phyloP scores from a whole-genome alignment of 2,888 invertebrate genomes.

The Bimastos eiseni region DNA sequence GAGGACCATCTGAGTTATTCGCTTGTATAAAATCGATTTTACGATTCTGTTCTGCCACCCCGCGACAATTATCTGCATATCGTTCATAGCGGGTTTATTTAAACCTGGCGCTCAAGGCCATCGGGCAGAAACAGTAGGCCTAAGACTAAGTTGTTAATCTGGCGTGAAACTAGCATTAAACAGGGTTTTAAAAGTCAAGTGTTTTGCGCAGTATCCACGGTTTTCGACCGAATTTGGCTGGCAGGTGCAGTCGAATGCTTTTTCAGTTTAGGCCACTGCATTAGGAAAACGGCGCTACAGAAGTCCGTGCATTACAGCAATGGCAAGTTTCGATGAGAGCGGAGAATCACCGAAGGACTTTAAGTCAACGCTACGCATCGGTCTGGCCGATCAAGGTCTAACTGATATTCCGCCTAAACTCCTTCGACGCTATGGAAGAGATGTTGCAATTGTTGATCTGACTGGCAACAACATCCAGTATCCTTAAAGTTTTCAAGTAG shows the following conservation, averaged over 20 bases:
- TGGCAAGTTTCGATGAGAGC: background rate
- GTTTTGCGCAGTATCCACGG: too few relatives aligned
- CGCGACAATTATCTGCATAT: background rate
- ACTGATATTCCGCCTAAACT: conserved; percentile 49
- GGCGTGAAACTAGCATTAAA: background rate
- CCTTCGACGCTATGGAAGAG: conserved; percentile 43
- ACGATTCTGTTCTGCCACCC: background rate
- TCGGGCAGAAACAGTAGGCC: background rate
- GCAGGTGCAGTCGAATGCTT: background rate
- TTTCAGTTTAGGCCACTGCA: background rate
- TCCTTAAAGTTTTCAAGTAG: background rate
- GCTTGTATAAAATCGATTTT: background rate
- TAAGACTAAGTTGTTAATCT: background rate
- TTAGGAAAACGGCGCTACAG: background rate
- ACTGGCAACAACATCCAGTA: conserved; percentile 49
- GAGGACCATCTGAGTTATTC: background rate
- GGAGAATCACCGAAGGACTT: background rate
- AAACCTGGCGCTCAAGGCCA: background rate
- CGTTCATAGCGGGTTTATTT: background rate
- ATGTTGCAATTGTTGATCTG: conserved; percentile 53
- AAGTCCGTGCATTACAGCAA: background rate
- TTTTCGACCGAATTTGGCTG: too few relatives aligned
- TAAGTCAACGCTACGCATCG: conserved; percentile 15
- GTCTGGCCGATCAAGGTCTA: conserved; percentile 50
- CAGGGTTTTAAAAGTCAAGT: too few relatives aligned